These are phyloP conservation scores for Trichogramma pretiosum DNA, from an alignment of 1,140 invertebrate genomes.

Conservation along the genomic window DNA sequence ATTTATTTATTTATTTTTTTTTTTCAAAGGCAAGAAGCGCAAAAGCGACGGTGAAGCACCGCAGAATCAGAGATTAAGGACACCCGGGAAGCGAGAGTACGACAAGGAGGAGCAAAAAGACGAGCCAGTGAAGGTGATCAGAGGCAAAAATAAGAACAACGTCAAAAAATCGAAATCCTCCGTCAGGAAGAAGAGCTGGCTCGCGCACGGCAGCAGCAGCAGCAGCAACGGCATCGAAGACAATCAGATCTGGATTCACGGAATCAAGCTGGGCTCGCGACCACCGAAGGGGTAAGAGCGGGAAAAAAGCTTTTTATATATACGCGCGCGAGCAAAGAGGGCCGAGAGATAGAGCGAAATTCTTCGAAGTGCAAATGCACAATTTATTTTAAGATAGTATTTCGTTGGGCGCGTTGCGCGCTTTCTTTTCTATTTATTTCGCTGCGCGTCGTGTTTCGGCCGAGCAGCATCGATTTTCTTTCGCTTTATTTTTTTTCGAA, in stretches of 20 bases:
- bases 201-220: constrained; percentile 11
- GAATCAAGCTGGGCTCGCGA: constrained; percentile 35
- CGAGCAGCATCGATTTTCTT: too few species aligned
- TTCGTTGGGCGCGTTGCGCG: neutral
- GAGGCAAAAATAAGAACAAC: constrained; percentile 18
- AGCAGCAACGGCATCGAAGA: constrained; percentile 19
- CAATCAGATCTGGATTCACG: constrained; percentile 33
- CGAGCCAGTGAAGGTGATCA: constrained; percentile 3
- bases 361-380: constrained; percentile 10
- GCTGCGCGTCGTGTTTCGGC: neutral
- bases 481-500: too few species aligned
- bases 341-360: constrained; percentile 14
- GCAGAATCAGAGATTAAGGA: constrained; percentile 35
- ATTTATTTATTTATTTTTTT: too few species aligned
- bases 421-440: too few species aligned
- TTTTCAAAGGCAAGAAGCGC: constrained; percentile 27
- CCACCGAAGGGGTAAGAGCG: constrained; percentile 30
- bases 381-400: constrained; percentile 10
- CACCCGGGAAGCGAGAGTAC: constrained; percentile 21
- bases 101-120: constrained; percentile 26
- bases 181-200: neutral
- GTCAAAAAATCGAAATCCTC: constrained; percentile 20
- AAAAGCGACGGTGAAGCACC: constrained; percentile 29
- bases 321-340: neutral
- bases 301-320: too few species aligned